A percentile compares a stretch with the other conserved stretches of the same genome.
These are phyloP conservation scores for Lepidonotus clava DNA, from an alignment of 2,888 invertebrate species.

Conservation along the genomic window DNA sequence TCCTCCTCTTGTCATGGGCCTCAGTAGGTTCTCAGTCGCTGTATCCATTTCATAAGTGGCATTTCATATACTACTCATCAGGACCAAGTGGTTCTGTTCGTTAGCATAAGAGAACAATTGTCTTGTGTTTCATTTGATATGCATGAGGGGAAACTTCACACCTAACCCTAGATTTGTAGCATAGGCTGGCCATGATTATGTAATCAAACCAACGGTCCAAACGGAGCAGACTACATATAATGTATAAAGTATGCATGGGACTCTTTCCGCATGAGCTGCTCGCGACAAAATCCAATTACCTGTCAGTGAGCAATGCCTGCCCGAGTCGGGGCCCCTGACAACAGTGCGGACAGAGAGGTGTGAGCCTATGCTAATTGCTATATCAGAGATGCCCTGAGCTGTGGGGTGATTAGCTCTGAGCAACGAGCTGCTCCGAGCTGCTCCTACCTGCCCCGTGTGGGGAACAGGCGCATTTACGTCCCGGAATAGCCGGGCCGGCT, in stretches of 20 bases:
- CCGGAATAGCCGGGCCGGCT: neutral
- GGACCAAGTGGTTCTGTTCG: neutral
- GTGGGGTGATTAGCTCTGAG: neutral
- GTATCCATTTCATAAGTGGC: neutral
- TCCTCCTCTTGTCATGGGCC: too few species aligned
- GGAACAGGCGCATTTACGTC: neutral
- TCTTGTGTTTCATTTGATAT: too few species aligned
- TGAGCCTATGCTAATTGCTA: constrained; percentile 18
- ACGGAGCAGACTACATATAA: neutral
- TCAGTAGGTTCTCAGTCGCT: neutral
- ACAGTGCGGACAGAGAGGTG: too few species aligned
- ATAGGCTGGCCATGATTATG: neutral
- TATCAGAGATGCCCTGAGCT: constrained; percentile 6
- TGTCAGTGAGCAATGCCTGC: neutral
- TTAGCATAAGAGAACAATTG: too few species aligned
- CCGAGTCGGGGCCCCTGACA: neutral
- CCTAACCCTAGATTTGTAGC: neutral
- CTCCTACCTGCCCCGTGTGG: too few species aligned
- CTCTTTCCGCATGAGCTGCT: neutral
- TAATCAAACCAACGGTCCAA: neutral
- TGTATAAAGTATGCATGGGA: neutral
- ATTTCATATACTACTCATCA: neutral
- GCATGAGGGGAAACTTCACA: neutral
- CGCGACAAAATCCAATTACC: constrained; percentile 9
- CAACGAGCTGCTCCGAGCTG: neutral